Conservation (phyloP, 1,140 invertebrate genomes). For the Zaprionus nigranus region DNA sequence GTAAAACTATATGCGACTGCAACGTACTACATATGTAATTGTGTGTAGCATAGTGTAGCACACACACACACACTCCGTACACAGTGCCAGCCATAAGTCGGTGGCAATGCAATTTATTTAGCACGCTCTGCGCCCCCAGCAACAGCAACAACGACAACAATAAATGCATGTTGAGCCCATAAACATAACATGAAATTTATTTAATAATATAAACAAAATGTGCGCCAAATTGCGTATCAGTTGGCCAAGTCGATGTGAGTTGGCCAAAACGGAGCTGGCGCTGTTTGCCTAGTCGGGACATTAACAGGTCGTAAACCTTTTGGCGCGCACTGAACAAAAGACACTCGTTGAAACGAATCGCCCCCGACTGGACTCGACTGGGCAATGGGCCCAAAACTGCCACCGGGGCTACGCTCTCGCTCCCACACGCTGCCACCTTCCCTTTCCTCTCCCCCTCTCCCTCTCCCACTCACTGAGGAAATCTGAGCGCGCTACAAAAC, state of each 20-base stretch:
- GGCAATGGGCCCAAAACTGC: slow-evolving; percentile 41
- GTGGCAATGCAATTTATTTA: slow-evolving; percentile 47
- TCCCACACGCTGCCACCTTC: not conserved
- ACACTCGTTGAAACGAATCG: slow-evolving; percentile 72
- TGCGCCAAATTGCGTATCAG: slow-evolving; percentile 82
- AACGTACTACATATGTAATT: not conserved
- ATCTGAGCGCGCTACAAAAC: slow-evolving; percentile 76
- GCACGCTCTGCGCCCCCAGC: slow-evolving; percentile 29
- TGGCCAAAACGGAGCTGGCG: slow-evolving; percentile 21
- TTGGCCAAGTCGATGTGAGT: not conserved
- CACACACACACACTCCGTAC: not conserved
- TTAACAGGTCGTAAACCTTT: slow-evolving; percentile 83
- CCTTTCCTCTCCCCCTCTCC: not conserved
- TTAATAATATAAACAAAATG: slow-evolving; percentile 81
- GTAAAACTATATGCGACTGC: slow-evolving; percentile 21
- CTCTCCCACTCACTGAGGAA: slow-evolving; percentile 28
- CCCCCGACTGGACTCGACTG: slow-evolving; percentile 33
- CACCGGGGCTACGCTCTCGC: slow-evolving; percentile 19
- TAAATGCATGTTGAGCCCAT: slow-evolving; percentile 36
- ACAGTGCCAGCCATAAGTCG: slow-evolving; percentile 25
- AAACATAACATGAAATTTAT: slow-evolving; percentile 77
- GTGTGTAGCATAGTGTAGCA: not conserved
- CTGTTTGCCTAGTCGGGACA: slow-evolving; percentile 78
- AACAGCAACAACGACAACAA: slow-evolving; percentile 29
- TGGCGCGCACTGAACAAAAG: slow-evolving; percentile 76